A percentile compares a stretch with the other conserved stretches of the same genome.
phyloP scores from a whole-genome alignment of 2,888 invertebrate genomes.

The Quadroppia sp. region DNA sequence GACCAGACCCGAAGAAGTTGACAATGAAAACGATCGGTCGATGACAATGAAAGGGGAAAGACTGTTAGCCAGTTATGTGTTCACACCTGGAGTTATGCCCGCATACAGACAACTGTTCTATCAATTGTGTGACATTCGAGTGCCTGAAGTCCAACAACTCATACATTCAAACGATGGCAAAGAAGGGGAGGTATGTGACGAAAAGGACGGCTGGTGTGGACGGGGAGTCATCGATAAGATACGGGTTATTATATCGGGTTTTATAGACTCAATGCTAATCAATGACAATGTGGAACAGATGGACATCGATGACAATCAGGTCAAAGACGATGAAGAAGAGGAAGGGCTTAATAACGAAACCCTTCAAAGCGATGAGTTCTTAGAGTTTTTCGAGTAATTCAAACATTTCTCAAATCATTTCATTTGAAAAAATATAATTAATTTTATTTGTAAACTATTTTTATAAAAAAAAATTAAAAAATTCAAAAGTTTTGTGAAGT shows the following conservation, averaged over 20 bases:
- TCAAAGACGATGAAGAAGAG: not conserved
- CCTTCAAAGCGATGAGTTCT: slow-evolving; percentile 35
- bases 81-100: slow-evolving; percentile 67
- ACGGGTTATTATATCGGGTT: slow-evolving; percentile 36
- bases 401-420: not conserved
- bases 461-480: no score
- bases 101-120: slow-evolving; percentile 82
- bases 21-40: slow-evolving; percentile 50
- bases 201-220: slow-evolving; percentile 67
- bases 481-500: no score
- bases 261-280: slow-evolving; percentile 22
- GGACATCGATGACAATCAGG: not conserved
- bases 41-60: slow-evolving; percentile 49
- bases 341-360: slow-evolving; percentile 12
- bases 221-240: slow-evolving; percentile 43
- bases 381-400: slow-evolving; percentile 24
- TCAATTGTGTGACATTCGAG: slow-evolving; percentile 76
- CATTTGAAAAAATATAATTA: no score
- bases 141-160: slow-evolving; percentile 73
- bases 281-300: not conserved
- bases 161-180: slow-evolving; percentile 47
- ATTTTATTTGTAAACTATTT: no score
- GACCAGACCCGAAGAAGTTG: slow-evolving; percentile 47
- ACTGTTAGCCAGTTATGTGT: slow-evolving; percentile 32
- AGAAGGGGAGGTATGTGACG: slow-evolving; percentile 61